Evolutionary conservation across 2,888 invertebrate genomes (phyloP), one percentile per base, ranked within the genome.

Genomic region (Aporophyla nigra): DNA sequence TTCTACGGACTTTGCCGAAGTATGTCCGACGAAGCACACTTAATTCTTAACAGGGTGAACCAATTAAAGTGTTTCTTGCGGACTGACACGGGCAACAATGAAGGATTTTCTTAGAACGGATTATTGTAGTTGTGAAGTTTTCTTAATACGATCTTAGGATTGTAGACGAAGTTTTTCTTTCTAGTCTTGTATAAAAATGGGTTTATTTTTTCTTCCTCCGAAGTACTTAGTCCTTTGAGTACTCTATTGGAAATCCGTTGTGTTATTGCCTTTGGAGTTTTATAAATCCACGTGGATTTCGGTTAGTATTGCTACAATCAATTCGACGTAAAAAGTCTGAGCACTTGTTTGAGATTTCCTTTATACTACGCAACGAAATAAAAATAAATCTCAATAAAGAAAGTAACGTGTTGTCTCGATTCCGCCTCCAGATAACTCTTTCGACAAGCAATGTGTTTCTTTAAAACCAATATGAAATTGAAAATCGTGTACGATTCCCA

Each of bases 41-140:
- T 84, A 83, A 85, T 87, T 87, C 82, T 86, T 88, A 79, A 79
- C 84, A 83, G 86, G 84, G 86, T 87, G 89, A 90, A 90, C 88
- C 88, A 90, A 90, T 91, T 90, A 90, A 87, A 89, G 72, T 87
- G 81, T 83, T 83, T 86, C 78, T 81, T 74, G 70, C 27, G 71
- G 78, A 85, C 74, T 76, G 61, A 78, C 66, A 74, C 71, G 40
- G 46, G 71, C 71, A 76, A 77, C 79, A 81, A 81, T 80, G 67
- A 84, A 62, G 68, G 51, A 71, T 77, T 76, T 65, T 33, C 43
- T 71, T 49, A 56, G 24, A 77, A 75, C 40, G 72, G 66, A 76
- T 83, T 71, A 77, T 53, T 73, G 24, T 53, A 49, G 67, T 65
- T 59, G 14, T 56, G 24, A 54, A 80, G 33, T 70, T 77, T 75